Percentiles rank a stretch among this genome's conserved stretches.
Evolutionary conservation across 1,140 invertebrate species (phyloP).

Genomic region (Zaprionus kolodkinae): DNA sequence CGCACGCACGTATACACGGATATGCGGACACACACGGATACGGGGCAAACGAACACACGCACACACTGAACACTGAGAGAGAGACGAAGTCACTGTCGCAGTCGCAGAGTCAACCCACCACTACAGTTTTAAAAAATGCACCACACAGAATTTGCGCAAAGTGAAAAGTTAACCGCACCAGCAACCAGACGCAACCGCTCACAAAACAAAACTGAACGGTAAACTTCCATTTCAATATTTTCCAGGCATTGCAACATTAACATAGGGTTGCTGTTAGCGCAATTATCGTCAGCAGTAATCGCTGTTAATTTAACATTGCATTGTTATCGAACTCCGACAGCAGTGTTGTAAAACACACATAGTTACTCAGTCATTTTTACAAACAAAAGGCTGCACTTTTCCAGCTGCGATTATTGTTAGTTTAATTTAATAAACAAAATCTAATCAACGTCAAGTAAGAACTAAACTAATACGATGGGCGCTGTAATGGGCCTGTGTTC

Average conservation of each 20-base stretch:
- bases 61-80: constrained; percentile 26
- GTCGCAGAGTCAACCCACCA: constrained; percentile 57
- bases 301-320: constrained; percentile 35
- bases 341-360: constrained; percentile 4
- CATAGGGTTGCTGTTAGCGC: constrained; percentile 29
- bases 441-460: constrained; percentile 32
- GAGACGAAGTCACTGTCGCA: constrained; percentile 50
- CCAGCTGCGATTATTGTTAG: background rate
- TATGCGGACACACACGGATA: constrained; percentile 40
- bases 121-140: constrained; percentile 63
- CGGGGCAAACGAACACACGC: constrained; percentile 39
- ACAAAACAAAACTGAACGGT: constrained; percentile 59
- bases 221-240: constrained; percentile 53
- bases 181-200: constrained; percentile 63
- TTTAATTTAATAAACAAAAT: constrained; percentile 40
- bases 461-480: constrained; percentile 85
- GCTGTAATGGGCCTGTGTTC: constrained; percentile 88
- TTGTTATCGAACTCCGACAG: background rate
- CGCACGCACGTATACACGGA: constrained; percentile 55
- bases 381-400: constrained; percentile 52
- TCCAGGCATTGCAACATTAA: constrained; percentile 49
- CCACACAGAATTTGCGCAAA: constrained; percentile 50
- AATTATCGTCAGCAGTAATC: constrained; percentile 16
- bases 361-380: constrained; percentile 43
- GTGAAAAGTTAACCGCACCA: constrained; percentile 53